Evolutionary conservation across 2,888 invertebrate genomes (phyloP).

Genomic region (Neuroscelio doddi): DNA sequence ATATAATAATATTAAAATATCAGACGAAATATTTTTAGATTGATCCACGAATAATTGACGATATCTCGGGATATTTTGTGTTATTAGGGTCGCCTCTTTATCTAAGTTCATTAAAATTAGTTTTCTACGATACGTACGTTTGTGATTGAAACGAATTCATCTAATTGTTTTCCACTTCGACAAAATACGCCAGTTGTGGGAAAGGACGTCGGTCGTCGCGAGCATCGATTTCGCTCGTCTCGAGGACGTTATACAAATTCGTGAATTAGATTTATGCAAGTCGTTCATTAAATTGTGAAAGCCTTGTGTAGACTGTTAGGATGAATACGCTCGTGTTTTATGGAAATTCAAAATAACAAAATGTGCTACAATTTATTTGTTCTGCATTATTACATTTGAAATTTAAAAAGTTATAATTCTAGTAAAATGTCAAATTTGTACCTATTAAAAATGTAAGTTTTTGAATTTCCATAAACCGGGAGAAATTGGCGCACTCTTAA

Average conservation of each 20-base stretch:
- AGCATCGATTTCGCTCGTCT: slow-evolving; percentile 51
- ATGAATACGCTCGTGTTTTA: slow-evolving; percentile 34
- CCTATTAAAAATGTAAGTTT: slow-evolving; percentile 5
- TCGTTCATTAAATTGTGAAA: slow-evolving; percentile 63
- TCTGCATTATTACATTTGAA: too few species aligned
- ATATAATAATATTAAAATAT: too few species aligned
- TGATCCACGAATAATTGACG: too few species aligned
- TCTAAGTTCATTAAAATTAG: neutral
- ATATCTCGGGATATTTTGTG: neutral
- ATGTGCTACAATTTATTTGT: too few species aligned
- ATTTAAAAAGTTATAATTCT: too few species aligned
- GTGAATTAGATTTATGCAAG: slow-evolving; percentile 64
- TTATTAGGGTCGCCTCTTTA: neutral
- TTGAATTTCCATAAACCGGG: slow-evolving; percentile 44
- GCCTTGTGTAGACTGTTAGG: slow-evolving; percentile 65
- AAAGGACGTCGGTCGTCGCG: slow-evolving; percentile 18
- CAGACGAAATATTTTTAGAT: too few species aligned
- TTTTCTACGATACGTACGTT: neutral
- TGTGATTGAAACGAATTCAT: slow-evolving; percentile 5
- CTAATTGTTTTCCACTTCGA: slow-evolving; percentile 19
- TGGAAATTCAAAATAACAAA: slow-evolving; percentile 18
- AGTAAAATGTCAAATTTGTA: too few species aligned
- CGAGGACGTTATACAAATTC: slow-evolving; percentile 54
- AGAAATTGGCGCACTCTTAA: slow-evolving; percentile 65
- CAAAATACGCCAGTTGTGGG: slow-evolving; percentile 22